These are phyloP conservation scores for Fopius arisanus DNA, from an alignment of 1,140 invertebrate species.

Conservation along the genomic window DNA sequence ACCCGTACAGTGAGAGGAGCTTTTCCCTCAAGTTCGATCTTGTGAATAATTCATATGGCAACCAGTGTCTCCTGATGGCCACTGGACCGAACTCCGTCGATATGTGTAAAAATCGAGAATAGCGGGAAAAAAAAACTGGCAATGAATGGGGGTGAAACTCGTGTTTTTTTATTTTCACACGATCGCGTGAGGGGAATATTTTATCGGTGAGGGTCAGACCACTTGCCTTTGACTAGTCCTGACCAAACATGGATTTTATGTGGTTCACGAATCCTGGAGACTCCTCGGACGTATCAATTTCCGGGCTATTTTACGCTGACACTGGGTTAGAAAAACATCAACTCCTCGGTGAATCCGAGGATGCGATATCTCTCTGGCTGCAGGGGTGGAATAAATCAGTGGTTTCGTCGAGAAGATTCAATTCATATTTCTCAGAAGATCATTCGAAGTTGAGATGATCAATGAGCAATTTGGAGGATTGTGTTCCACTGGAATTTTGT, in stretches of 20 bases:
- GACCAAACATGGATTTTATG: background rate
- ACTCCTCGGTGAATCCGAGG: background rate
- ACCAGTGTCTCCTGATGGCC: background rate
- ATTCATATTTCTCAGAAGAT: too few species aligned
- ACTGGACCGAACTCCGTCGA: constrained; percentile 11
- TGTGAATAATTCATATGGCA: constrained; percentile 2
- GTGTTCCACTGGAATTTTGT: too few species aligned
- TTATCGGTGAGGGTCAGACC: background rate
- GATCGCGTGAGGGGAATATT: constrained; percentile 27
- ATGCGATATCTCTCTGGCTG: background rate
- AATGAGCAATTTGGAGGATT: too few species aligned
- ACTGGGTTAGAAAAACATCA: constrained; percentile 3
- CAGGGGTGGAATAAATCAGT: too few species aligned
- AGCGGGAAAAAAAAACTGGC: background rate
- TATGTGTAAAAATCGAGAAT: background rate
- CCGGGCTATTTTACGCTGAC: constrained; percentile 37
- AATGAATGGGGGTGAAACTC: background rate
- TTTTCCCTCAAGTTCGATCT: constrained; percentile 1
- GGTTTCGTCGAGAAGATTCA: too few species aligned
- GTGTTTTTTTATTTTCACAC: constrained; percentile 7
- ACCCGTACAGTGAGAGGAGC: background rate
- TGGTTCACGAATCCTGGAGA: background rate
- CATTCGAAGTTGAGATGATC: too few species aligned
- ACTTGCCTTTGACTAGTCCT: background rate
- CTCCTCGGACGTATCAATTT: constrained; percentile 47